Evolutionary conservation across 1,140 invertebrate species (phyloP).

Genomic region (Steinernema feltiae): DNA sequence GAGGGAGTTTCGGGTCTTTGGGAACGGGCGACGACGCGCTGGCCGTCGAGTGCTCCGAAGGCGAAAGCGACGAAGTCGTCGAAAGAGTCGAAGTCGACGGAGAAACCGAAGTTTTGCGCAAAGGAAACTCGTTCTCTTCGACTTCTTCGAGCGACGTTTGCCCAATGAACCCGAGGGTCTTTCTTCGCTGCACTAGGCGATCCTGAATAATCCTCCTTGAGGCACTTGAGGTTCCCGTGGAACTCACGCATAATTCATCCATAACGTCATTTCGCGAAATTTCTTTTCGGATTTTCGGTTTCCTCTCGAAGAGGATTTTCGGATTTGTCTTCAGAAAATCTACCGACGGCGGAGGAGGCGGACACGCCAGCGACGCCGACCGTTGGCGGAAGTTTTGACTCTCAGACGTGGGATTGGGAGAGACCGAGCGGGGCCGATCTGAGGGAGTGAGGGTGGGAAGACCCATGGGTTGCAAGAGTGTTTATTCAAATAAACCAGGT

Average conservation of each 20-base stretch:
- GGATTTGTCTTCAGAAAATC: neutral
- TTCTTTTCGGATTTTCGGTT: neutral
- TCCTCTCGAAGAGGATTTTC: neutral
- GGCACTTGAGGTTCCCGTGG: neutral
- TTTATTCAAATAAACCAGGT: too few species aligned
- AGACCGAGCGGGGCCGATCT: neutral
- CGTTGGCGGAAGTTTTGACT: neutral
- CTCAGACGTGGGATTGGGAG: neutral
- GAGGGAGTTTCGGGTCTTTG: neutral
- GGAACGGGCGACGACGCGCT: neutral
- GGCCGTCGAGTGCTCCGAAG: neutral
- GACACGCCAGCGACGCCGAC: neutral
- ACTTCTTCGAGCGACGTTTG: neutral
- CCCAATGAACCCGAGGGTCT: neutral
- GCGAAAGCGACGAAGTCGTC: neutral
- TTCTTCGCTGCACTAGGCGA: neutral
- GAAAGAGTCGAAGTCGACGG: neutral
- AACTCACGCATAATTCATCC: slow-evolving; percentile 15
- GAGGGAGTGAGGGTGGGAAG: too few species aligned
- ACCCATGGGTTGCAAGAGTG: too few species aligned
- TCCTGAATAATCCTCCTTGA: neutral
- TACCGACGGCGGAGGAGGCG: neutral
- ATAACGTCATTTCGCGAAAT: neutral
- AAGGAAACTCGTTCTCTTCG: neutral
- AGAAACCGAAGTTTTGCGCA: neutral